phyloP scores from a whole-genome alignment of 2,888 invertebrate genomes.

The Papilio protenor region DNA sequence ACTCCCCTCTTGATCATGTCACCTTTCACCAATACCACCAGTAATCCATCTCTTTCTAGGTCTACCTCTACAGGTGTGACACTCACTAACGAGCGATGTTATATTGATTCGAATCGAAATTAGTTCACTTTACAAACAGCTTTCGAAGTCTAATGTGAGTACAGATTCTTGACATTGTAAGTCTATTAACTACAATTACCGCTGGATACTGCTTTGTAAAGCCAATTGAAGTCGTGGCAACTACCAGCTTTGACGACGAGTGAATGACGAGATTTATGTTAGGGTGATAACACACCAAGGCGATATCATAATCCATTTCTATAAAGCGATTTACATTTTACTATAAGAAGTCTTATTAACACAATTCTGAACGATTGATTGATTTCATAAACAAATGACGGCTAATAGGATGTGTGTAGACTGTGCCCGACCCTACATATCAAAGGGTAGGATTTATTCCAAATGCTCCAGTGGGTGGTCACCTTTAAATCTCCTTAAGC shows the following conservation, averaged over 20 bases:
- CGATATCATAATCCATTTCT: neutral
- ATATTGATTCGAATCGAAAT: neutral
- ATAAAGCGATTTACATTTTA: neutral
- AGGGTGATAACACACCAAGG: slow-evolving; percentile 15
- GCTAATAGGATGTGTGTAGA: too few species aligned
- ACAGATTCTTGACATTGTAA: neutral
- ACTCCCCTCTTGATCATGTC: too few species aligned
- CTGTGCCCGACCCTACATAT: too few species aligned
- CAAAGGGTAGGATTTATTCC: too few species aligned
- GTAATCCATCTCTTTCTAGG: too few species aligned
- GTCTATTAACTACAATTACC: neutral
- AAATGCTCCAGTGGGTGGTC: neutral
- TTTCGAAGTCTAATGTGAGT: neutral
- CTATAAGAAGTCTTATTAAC: neutral
- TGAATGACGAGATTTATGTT: neutral
- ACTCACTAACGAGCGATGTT: neutral
- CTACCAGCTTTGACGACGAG: slow-evolving; percentile 14
- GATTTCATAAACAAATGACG: neutral
- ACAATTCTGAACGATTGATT: neutral
- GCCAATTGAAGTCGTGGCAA: slow-evolving; percentile 17
- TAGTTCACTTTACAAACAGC: too few species aligned
- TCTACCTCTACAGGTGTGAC: too few species aligned
- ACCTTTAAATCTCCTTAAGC: slow-evolving; percentile 6
- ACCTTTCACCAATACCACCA: too few species aligned
- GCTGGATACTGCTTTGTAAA: neutral